Base-by-base conservation (phyloP, 1,140 invertebrate species). In the Galleria mellonella region DNA sequence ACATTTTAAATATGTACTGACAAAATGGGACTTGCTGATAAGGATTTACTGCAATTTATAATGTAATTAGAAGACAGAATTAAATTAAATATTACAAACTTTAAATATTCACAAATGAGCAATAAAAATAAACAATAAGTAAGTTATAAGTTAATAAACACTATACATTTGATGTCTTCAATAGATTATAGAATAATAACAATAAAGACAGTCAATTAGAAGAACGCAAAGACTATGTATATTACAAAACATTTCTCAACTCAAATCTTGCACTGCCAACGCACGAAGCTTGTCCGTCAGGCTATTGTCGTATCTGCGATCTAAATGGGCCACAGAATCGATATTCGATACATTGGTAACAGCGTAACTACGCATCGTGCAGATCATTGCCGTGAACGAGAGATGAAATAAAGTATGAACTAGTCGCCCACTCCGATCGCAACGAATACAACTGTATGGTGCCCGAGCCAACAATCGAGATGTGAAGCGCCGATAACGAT, bases 341-440 rank as follows among this genome's bases (percentile, higher is more conserved):
- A 74, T 72, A 62, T 56, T 69, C 57, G 53, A 62, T 71, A 68
- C 67, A 63, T 65, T 69, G 53, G 59, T 62, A 66, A 62, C 58
- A 58, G 51, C 59, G 56, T 65, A 70, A 54, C 54, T 59, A 65
- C 59, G 61, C 51, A 63, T 70, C 72, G 67, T 68, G 65, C 62
- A 52, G 70, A 72, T 68, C 62, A 73, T 72, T 70, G 61, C 56
- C 55, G 51, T 46, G 49, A 47, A 63, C 58, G 54, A 69, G 62
- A 75, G 60, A 81, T 72, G 69, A 75, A 77, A 73, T 72, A 77
- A 76, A 77, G 64, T 75, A 75, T 73, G 69, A 74, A 71, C 67
- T 55, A 58, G 52, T 60, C 49, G 61, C 36, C 43, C 48, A 43
- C 37, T 28, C 41, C 35, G 13, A 23, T 11, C 14, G 37, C 51